Evolutionary conservation across 2,797 vertebrate species (phyloP), one percentile per base, ranked within the genome.

Genomic region (Tenualosa ilisha): DNA sequence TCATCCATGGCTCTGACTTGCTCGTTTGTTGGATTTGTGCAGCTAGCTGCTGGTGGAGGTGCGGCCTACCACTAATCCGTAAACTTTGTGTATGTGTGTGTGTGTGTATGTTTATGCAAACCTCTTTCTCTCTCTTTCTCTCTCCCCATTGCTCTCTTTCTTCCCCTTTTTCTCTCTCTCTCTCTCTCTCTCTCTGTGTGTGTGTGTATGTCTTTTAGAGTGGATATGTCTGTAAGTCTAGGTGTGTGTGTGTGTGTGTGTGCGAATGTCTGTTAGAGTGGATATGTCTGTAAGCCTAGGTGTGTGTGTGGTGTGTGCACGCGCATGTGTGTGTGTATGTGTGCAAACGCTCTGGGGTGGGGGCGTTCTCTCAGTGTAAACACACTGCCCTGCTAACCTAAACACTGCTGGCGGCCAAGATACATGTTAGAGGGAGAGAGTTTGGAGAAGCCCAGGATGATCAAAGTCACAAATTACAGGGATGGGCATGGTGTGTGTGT

Each of bases 341-440:
- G 63, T 13, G 63, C 13, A 24, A 4, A 31, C 11, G 26, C 61
- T 65, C n/a, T 12, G 61, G 61, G 26, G 68, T 72, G 31, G 88
- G 86, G 88, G 88, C 87, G 85, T 84, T 84, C 88, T 82, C 20
- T n/a, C 59, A 75, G 46, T 88, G 82, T 91, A 91, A 91, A 92
- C 91, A 90, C 15, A 7, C 90, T 84, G 87, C 85, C 87, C 84
- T 22, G 65, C 88, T 89, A 90, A 90, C 87, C 87, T 89, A 92
- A 92, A 92, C 90, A 92, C 85, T 86, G 84, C 82, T 81, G 40
- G 75, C 79, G 86, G 87, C 83, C 83, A 89, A 88, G 81, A 81
- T 88, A 89, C 86, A 87, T 90, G 87, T 86, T 88, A 89, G 84
- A 37, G 84, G 82, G 81, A 88, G 90, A 90, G 82, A 87, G 81